Percentiles rank a stretch among this genome's conserved stretches.
phyloP scores from a whole-genome alignment of 53 echinoderm and acorn worm species.

The Zoroaster sp. region DNA sequence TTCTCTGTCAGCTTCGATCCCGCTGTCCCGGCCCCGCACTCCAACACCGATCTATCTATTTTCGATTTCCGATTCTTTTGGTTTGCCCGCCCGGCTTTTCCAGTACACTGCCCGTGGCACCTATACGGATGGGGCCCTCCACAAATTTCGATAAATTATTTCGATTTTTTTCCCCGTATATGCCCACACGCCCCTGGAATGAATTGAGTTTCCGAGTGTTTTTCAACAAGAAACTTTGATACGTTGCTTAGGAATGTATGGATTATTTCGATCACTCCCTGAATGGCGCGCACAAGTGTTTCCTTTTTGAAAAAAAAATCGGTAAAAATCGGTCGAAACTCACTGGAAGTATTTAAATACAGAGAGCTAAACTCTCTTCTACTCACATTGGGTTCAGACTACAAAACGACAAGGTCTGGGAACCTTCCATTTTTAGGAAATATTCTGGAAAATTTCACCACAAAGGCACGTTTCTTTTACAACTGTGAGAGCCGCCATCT shows the following conservation, averaged over 20 bases:
- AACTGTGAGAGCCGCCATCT: conserved; percentile 14
- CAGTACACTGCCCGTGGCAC: conserved; percentile 6
- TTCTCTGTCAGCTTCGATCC: not conserved
- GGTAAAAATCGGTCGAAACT: conserved; percentile 58
- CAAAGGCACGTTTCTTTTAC: not conserved
- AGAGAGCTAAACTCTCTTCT: not conserved
- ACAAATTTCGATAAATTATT: conserved; percentile 55
- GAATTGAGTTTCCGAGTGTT: conserved; percentile 47
- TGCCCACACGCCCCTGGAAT: conserved; percentile 34
- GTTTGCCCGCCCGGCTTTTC: not conserved
- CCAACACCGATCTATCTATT: conserved; percentile 20
- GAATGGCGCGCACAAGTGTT: conserved; percentile 34
- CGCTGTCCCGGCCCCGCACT: not conserved
- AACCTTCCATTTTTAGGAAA: not conserved
- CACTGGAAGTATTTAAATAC: conserved; percentile 49
- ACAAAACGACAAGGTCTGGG: not conserved
- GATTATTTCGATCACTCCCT: conserved; percentile 45
- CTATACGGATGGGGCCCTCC: conserved; percentile 15
- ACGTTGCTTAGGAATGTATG: conserved; percentile 5
- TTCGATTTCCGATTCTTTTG: conserved; percentile 39
- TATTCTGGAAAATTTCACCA: not conserved
- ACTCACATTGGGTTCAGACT: conserved; percentile 19
- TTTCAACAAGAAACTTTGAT: conserved; percentile 49
- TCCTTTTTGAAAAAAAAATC: conserved; percentile 39
- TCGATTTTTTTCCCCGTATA: conserved; percentile 40